A percentile compares a stretch with the other conserved stretches of the same genome.
Conservation (phyloP, 2,888 invertebrate genomes). For the Dione vanillae region DNA sequence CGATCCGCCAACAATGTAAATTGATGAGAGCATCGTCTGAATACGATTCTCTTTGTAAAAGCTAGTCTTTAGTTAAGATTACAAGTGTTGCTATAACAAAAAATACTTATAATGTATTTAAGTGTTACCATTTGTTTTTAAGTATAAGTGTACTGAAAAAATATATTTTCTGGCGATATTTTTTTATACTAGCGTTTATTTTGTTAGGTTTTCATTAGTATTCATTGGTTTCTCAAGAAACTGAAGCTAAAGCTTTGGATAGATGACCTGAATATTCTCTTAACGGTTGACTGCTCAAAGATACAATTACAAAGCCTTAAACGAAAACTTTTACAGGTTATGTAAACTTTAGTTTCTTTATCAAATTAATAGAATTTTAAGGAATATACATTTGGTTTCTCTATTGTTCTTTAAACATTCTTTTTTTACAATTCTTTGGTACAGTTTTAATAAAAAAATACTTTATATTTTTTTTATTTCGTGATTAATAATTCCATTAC, state of each 20-base stretch:
- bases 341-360: slow-evolving; percentile 6
- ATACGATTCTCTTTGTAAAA: slow-evolving; percentile 15
- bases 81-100: slow-evolving; percentile 3
- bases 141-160: background rate
- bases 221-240: slow-evolving; percentile 37
- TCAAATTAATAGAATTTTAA: background rate
- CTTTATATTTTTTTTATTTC: background rate
- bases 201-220: slow-evolving; percentile 22
- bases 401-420: no score
- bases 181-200: no score
- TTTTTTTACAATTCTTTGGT: no score
- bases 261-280: slow-evolving; percentile 41
- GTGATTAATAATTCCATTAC: background rate
- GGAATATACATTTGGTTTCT: no score
- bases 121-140: background rate
- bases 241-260: slow-evolving; percentile 32
- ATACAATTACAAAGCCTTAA: slow-evolving; percentile 34
- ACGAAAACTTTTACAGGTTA: slow-evolving; percentile 4
- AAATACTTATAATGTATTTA: background rate
- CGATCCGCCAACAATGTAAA: slow-evolving; percentile 47
- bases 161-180: no score
- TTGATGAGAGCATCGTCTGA: slow-evolving; percentile 32
- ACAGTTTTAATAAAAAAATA: no score
- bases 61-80: background rate
- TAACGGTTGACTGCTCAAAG: slow-evolving; percentile 31